Conservation (phyloP, 2,113 vertebrate species). For the Paramisgurnus dabryanus region DNA sequence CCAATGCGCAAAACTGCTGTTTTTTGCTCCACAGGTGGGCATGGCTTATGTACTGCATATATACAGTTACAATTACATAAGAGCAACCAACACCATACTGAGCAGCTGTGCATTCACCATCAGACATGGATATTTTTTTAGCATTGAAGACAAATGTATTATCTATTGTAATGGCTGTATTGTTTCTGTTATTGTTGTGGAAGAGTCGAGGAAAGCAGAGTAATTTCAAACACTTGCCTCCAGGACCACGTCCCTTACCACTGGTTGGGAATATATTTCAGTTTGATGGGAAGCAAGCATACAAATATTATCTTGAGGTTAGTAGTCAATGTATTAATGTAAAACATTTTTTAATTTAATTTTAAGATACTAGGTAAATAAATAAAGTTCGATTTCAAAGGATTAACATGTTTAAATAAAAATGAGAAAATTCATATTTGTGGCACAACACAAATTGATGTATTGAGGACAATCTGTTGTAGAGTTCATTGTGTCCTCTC, state of each 20-base stretch:
- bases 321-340: constrained; percentile 28
- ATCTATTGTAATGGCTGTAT: constrained; percentile 18
- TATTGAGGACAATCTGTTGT: too few relatives aligned
- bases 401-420: too few relatives aligned
- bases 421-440: too few relatives aligned
- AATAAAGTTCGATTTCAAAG: too few relatives aligned
- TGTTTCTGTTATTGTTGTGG: constrained; percentile 43
- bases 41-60: not conserved
- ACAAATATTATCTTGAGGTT: constrained; percentile 75
- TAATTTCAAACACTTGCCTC: constrained; percentile 65
- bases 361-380: too few relatives aligned
- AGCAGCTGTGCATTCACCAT: too few relatives aligned
- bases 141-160: constrained; percentile 14
- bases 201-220: constrained; percentile 29
- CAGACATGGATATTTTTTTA: constrained; percentile 43
- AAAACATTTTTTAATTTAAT: too few relatives aligned
- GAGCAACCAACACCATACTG: not conserved
- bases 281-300: constrained; percentile 67
- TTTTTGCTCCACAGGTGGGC: not conserved
- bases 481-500: too few relatives aligned
- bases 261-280: constrained; percentile 76
- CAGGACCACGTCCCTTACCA: constrained; percentile 75
- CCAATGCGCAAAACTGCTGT: too few relatives aligned
- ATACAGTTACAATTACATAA: too few relatives aligned
- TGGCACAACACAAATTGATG: too few relatives aligned